A percentile compares a stretch with the other conserved stretches of the same genome.
These are phyloP conservation scores for Stegana nigrithorax DNA, from an alignment of 2,888 invertebrate genomes.

Conservation along the genomic window DNA sequence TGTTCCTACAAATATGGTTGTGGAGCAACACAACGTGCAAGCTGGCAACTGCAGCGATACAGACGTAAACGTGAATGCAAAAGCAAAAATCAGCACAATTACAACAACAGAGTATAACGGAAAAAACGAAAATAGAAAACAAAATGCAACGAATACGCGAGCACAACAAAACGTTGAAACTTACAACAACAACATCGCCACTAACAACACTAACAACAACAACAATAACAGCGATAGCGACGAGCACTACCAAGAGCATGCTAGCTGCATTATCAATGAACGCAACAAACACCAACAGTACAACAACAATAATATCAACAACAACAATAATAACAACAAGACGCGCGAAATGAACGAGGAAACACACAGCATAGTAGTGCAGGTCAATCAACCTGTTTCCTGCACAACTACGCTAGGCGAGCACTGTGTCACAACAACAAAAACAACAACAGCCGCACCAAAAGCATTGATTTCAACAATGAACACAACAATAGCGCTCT, in stretches of 20 bases:
- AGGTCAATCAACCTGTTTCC: slow-evolving; percentile 65
- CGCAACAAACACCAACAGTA: slow-evolving; percentile 10
- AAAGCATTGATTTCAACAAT: slow-evolving; percentile 10
- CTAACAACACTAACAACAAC: slow-evolving; percentile 34
- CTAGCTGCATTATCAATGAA: slow-evolving; percentile 51
- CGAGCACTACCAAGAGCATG: background rate
- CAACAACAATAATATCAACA: slow-evolving; percentile 27
- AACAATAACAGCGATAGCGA: slow-evolving; percentile 29
- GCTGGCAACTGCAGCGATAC: slow-evolving; percentile 1
- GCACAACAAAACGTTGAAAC: slow-evolving; percentile 60
- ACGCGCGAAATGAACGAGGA: slow-evolving; percentile 30
- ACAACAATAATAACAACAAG: slow-evolving; percentile 30
- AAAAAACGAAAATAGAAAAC: slow-evolving; percentile 26
- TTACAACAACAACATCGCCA: slow-evolving; percentile 39
- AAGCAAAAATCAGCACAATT: slow-evolving; percentile 27
- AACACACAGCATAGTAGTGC: slow-evolving; percentile 36
- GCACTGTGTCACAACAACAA: slow-evolving; percentile 25
- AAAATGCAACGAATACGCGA: slow-evolving; percentile 47
- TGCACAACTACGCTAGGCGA: slow-evolving; percentile 30
- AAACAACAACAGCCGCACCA: slow-evolving; percentile 16
- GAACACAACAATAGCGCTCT: background rate
- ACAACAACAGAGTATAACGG: too few species aligned
- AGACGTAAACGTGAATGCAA: background rate
- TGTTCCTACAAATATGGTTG: slow-evolving; percentile 11
- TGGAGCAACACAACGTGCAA: background rate